A percentile compares a stretch with the other conserved stretches of the same genome.
Evolutionary conservation across 2,797 vertebrate species (phyloP).

Genomic region (Girardinus metallicus): DNA sequence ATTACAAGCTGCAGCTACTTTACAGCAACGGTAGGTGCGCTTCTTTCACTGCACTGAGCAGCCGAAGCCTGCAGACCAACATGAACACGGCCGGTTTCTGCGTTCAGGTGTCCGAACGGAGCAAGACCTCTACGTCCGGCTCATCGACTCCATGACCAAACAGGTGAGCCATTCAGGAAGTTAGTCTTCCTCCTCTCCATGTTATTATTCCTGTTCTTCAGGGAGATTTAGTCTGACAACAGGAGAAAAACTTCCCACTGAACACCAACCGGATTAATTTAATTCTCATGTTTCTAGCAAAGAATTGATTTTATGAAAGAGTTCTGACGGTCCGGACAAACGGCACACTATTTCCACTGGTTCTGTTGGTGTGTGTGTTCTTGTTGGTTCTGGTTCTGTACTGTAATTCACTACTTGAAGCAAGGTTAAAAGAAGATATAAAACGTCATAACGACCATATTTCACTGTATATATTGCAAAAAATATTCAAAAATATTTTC

Average conservation of each 20-base stretch:
- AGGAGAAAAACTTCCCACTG: not conserved
- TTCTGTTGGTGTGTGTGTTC: not conserved
- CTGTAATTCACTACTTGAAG: not conserved
- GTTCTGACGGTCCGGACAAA: not conserved
- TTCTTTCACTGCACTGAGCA: not conserved
- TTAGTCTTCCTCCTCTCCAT: not conserved
- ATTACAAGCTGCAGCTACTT: conserved; percentile 95
- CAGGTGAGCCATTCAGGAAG: conserved; percentile 81
- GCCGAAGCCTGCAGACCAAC: not conserved
- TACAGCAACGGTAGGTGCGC: conserved; percentile 90
- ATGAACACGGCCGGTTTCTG: not conserved
- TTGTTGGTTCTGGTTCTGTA: not conserved
- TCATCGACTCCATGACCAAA: conserved; percentile 81
- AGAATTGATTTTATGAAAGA: not conserved
- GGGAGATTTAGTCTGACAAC: not conserved
- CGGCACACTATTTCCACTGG: not conserved
- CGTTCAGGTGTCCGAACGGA: conserved; percentile 62
- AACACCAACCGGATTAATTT: not conserved
- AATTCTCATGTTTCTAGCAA: not conserved
- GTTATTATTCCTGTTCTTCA: not conserved
- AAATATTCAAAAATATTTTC: not conserved
- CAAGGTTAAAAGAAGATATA: not conserved
- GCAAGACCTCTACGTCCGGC: conserved; percentile 65
- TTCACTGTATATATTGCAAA: not conserved
- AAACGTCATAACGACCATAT: no score